Base-by-base conservation (phyloP, 2,797 vertebrate genomes). In the Fistularia tabacaria region DNA sequence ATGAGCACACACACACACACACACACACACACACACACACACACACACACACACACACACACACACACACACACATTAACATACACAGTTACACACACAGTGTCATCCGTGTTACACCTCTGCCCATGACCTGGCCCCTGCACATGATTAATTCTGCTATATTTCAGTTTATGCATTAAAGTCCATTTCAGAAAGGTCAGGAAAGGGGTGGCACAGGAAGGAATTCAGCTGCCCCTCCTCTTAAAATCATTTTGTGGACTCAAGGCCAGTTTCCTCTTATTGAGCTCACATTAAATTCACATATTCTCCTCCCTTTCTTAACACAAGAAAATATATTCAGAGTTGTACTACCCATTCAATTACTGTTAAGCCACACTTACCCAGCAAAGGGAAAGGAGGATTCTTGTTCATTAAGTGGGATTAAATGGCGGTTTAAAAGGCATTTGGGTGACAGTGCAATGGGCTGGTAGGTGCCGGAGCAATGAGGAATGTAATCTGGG, bases 111-210 rank as follows among this genome's bases (percentile, higher is more conserved):
- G 77, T 74, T 73, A 67, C 69, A 69, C 73, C 67, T 58, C 71
- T 69, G 79, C 74, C 80, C 80, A 9, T 85, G 82, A 85, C 83
- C 80, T 51, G 38, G 74, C 79, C 76, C 78, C 77, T 69, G 48
- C 77, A 74, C 72, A 79, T 83, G 83, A 87, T 88, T 86, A 79
- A 85, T 83, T 85, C 76, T 2, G 58, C 70, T 83, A 84, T 80
- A 85, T 79, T 83, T 79, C 74, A 83, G 76, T 82, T 83, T 74
- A 83, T 83, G 80, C 79, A 83, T 86, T 84, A 79, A 85, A 84
- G 73, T 83, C 74, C 69, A 83, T 78, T 80, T 83, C 69, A 73
- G 57, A 85, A 85, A 87, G 81, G 83, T 88, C 83, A 86, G 72
- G 50, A 65, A 60, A 63, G 74, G 76, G 77, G 71, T 62, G 76